Conservation (phyloP, 2,797 vertebrate species). For the Petrocephalus sullivani region DNA sequence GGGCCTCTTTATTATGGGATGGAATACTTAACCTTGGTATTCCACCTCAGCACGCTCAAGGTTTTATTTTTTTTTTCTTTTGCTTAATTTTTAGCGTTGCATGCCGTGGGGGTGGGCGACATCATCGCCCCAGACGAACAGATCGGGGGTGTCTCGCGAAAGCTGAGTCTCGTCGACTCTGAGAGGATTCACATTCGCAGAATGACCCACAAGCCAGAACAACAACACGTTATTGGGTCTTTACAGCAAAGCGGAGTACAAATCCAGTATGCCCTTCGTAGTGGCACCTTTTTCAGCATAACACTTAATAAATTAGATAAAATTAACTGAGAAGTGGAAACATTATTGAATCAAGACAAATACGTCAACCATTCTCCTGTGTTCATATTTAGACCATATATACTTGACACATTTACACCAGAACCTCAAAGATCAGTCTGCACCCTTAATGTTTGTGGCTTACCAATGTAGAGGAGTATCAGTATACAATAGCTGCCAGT, state of each 20-base stretch:
- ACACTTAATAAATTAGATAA: background rate
- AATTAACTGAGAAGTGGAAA: background rate
- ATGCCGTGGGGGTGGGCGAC: background rate
- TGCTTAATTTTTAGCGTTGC: background rate
- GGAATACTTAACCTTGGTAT: slow-evolving; percentile 71
- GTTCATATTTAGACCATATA: too few relatives aligned
- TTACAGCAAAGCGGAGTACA: background rate
- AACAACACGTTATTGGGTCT: background rate
- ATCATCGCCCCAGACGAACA: background rate
- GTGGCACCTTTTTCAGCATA: background rate
- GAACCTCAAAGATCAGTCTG: background rate
- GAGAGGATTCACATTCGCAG: background rate
- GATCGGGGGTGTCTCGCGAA: background rate
- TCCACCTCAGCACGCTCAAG: slow-evolving; percentile 38
- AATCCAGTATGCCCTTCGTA: background rate
- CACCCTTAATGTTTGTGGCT: background rate
- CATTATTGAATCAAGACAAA: background rate
- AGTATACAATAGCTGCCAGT: background rate
- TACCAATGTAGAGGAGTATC: background rate
- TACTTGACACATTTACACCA: too few relatives aligned
- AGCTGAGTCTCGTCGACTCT: background rate
- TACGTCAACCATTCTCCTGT: too few relatives aligned
- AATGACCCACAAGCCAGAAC: background rate
- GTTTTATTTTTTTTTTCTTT: slow-evolving; percentile 26
- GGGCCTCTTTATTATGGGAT: slow-evolving; percentile 52